Percentiles rank a stretch among this genome's conserved stretches.
Conservation (phyloP, 53 echinoderm and acorn worm species). For the Crossaster papposus region DNA sequence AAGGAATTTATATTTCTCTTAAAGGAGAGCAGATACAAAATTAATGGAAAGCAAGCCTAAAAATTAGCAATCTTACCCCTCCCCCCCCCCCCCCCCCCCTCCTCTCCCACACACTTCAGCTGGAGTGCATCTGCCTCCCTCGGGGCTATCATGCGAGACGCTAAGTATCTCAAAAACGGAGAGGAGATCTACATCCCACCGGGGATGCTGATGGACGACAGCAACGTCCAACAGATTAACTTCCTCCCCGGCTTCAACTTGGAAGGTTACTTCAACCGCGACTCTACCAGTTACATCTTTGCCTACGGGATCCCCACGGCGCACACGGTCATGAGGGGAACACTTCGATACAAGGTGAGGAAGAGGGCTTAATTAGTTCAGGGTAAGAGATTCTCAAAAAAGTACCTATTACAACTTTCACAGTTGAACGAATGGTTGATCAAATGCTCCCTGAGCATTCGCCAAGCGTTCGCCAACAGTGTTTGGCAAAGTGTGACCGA, state of each 20-base stretch:
- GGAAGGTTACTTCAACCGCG: slow-evolving; percentile 93
- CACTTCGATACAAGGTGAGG: slow-evolving; percentile 95
- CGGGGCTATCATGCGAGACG: slow-evolving; percentile 73
- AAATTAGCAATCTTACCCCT: background rate
- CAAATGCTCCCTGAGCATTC: too few relatives aligned
- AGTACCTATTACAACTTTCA: too few relatives aligned
- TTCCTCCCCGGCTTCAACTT: slow-evolving; percentile 98
- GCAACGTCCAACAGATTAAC: slow-evolving; percentile 76
- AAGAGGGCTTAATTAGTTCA: too few relatives aligned
- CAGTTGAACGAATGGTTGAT: too few relatives aligned
- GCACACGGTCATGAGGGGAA: slow-evolving; percentile 81
- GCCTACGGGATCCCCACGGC: slow-evolving; percentile 93
- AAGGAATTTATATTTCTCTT: too few relatives aligned
- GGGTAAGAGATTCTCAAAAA: too few relatives aligned
- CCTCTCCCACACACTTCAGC: too few relatives aligned
- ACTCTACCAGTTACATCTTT: slow-evolving; percentile 89
- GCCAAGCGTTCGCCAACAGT: too few relatives aligned
- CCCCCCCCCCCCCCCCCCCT: background rate
- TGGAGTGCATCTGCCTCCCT: slow-evolving; percentile 91
- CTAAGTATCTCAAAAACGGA: slow-evolving; percentile 84
- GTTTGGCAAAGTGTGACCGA: too few relatives aligned
- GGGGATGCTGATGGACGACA: slow-evolving; percentile 79
- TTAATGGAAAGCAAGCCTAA: too few relatives aligned
- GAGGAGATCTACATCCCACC: slow-evolving; percentile 92
- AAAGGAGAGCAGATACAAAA: too few relatives aligned